Conservation (phyloP, 2,113 vertebrate species). For the Corapipo altera region DNA sequence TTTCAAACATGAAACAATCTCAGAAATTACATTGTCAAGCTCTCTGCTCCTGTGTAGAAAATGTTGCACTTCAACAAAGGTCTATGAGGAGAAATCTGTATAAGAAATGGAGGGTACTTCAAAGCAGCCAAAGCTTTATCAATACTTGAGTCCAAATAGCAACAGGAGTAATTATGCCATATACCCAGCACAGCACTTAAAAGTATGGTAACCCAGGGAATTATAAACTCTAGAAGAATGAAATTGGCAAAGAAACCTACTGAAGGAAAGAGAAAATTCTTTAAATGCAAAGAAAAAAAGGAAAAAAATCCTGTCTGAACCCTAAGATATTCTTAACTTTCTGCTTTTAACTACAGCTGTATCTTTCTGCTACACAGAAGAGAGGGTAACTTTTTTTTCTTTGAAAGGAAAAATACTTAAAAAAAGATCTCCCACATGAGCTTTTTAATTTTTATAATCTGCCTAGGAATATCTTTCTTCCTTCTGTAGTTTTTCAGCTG, state of each 20-base stretch:
- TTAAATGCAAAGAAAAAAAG: background rate
- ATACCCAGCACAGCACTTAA: background rate
- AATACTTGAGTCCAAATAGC: slow-evolving; percentile 3
- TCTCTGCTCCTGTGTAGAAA: background rate
- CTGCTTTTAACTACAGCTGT: background rate
- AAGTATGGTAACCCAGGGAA: background rate
- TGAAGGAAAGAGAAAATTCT: background rate
- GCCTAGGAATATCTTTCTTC: background rate
- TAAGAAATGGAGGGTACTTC: background rate
- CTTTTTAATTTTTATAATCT: slow-evolving; percentile 29
- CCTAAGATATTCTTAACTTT: slow-evolving; percentile 22
- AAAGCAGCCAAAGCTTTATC: background rate
- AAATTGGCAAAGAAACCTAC: background rate
- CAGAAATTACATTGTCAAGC: background rate
- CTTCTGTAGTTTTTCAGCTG: slow-evolving; percentile 22
- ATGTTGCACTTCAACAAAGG: background rate
- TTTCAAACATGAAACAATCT: background rate
- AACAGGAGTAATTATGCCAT: slow-evolving; percentile 38
- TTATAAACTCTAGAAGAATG: slow-evolving; percentile 31
- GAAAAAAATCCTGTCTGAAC: background rate
- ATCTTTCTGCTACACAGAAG: background rate
- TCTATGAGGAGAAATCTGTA: background rate
- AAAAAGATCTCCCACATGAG: background rate
- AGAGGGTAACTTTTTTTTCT: background rate
- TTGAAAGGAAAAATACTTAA: background rate